Conservation (phyloP, 2,888 invertebrate species). For the Poecilobothrus nobilitatus region DNA sequence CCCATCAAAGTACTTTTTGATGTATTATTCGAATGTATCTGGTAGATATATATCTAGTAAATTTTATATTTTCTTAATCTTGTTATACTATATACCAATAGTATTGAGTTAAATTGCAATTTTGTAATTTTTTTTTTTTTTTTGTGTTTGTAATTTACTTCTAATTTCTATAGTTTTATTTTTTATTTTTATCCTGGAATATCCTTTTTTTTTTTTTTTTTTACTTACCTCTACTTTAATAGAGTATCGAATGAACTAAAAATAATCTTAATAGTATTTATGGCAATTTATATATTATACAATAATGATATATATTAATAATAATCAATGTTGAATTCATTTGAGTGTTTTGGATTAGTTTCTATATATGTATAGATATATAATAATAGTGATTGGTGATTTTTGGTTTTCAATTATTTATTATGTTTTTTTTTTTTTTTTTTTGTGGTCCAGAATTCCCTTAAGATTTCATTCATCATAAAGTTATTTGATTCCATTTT, state of each 20-base stretch:
- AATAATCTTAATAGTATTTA: slow-evolving; percentile 1
- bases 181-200: neutral
- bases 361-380: neutral
- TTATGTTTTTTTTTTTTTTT: too few relatives aligned
- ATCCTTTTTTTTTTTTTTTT: neutral
- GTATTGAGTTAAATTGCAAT: neutral
- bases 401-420: too few relatives aligned
- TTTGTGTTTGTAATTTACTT: too few relatives aligned
- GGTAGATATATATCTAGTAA: neutral
- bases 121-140: neutral
- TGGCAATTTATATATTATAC: neutral
- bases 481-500: neutral
- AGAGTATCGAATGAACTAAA: neutral
- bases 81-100: neutral
- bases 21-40: neutral
- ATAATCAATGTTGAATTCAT: too few relatives aligned
- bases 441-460: neutral
- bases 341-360: too few relatives aligned
- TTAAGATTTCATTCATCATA: neutral
- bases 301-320: neutral
- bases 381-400: neutral
- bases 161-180: too few relatives aligned
- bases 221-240: neutral
- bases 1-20: neutral
- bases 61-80: neutral